Evolutionary conservation across 2,888 invertebrate genomes (phyloP), one percentile per base, ranked within the genome.

Genomic region (Glyphotaelius pellucidus): DNA sequence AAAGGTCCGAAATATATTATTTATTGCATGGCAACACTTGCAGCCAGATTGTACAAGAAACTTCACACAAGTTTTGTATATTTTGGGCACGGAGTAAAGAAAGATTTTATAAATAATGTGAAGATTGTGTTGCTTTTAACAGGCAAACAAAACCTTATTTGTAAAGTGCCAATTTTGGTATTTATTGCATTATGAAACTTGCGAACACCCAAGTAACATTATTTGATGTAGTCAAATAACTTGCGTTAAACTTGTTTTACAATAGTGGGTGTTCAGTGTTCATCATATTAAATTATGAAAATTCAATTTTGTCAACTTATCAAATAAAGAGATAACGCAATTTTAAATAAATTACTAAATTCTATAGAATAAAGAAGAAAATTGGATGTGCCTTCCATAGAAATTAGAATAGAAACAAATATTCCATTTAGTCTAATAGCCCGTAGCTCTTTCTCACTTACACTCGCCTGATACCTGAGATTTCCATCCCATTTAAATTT

Each of bases 1-100:
- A 89, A 89, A 89, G 89, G 42, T 38, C 80, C 25, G 80, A 19
- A 38, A 89, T 89, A 89, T 80, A 89, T 89, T 89, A 88, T 88
- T 88, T 88, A 88, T 88, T 88, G 35, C 67, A 67, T 31, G 67
- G 88, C 14, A 88, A 88, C 88, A 88, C 88, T 88, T 88, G 88
- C 42, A 25, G 9, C 25, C 67, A 67, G 25, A 9, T 67, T 67
- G 7, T 7, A n/a, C 67, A 67, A n/a, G 67, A 67, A 67, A 67
- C 67, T 67, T 67, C 25, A 25, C 2, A 67, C 1, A 67, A 67
- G 67, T 67, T 67, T 67, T n/a, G 25, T 67, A 67, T 67, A 67
- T 25, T 67, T 67, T 67, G 9, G 67, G 25, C 67, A 67, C n/a
- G 0, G 9, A 25, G 67, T 25, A 67, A n/a, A 67, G n/a, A n/a